Conservation (phyloP, 2,113 vertebrate genomes). For the Furnarius figulus region DNA sequence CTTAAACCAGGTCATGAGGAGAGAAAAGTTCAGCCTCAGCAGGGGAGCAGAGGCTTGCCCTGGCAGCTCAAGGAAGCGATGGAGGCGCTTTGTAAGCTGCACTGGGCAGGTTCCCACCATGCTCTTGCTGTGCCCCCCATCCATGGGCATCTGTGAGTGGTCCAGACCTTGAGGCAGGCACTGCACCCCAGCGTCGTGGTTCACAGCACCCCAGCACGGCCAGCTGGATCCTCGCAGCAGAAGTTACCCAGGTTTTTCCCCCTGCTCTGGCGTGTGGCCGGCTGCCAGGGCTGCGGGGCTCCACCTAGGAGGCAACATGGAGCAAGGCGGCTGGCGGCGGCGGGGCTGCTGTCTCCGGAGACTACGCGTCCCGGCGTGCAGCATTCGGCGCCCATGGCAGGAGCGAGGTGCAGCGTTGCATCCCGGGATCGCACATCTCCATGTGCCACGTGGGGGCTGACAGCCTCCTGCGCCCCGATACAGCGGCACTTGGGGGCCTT, state of each 20-base stretch:
- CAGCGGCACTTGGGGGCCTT: rapidly evolving
- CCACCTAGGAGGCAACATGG: slow-evolving; percentile 38
- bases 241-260: neutral
- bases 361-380: slow-evolving; percentile 44
- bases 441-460: slow-evolving; percentile 31
- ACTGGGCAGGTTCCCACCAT: neutral
- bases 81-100: neutral
- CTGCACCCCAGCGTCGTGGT: neutral
- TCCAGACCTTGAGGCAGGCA: neutral
- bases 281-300: slow-evolving; percentile 28
- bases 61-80: neutral
- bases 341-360: neutral
- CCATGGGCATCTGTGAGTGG: neutral
- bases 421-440: slow-evolving; percentile 35
- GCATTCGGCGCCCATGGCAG: neutral
- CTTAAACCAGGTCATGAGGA: neutral
- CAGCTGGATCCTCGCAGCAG: neutral
- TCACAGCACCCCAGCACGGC: neutral
- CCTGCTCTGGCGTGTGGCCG: neutral
- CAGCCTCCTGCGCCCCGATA: neutral
- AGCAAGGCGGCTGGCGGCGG: neutral
- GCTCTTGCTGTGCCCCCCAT: rapidly evolving
- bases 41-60: neutral
- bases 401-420: neutral
- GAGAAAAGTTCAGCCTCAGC: neutral